A percentile compares a stretch with the other conserved stretches of the same genome.
Conservation (phyloP, 2,113 vertebrate species). For the Dascyllus trimaculatus region DNA sequence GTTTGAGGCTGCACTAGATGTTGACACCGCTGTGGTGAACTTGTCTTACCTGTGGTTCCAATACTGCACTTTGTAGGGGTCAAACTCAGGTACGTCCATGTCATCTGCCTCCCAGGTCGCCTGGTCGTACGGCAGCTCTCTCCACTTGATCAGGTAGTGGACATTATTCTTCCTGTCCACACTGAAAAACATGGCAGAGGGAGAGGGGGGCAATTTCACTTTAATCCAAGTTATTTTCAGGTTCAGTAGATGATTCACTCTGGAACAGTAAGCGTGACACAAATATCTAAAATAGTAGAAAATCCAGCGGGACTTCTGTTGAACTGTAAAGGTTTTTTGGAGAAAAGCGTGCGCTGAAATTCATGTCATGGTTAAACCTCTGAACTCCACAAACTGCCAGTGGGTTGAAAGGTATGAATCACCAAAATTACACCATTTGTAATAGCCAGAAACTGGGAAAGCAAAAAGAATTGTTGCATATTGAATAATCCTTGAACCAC, state of each 20-base stretch:
- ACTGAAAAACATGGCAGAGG: slow-evolving; percentile 69
- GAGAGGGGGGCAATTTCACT: not conserved
- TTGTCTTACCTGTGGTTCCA: slow-evolving; percentile 92
- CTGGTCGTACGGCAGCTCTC: slow-evolving; percentile 94
- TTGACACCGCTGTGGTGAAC: accelerated
- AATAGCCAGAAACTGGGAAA: no score
- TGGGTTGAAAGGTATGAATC: no score
- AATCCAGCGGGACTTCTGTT: no score
- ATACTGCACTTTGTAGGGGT: slow-evolving; percentile 90
- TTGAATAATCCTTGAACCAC: no score
- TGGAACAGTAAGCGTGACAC: not conserved
- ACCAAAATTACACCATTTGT: no score
- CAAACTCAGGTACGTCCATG: slow-evolving; percentile 94
- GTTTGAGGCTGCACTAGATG: accelerated
- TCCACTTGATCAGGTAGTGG: slow-evolving; percentile 98
- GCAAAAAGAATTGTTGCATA: no score
- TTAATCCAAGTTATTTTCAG: no score
- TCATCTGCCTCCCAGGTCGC: slow-evolving; percentile 97
- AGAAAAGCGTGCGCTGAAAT: no score
- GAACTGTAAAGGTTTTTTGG: no score
- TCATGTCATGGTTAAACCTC: no score
- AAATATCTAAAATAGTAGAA: not conserved
- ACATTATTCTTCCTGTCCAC: slow-evolving; percentile 96
- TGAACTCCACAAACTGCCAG: no score
- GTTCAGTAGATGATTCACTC: not conserved